Base-by-base conservation (phyloP, 2,888 invertebrate genomes). In the Dryobota labecula region DNA sequence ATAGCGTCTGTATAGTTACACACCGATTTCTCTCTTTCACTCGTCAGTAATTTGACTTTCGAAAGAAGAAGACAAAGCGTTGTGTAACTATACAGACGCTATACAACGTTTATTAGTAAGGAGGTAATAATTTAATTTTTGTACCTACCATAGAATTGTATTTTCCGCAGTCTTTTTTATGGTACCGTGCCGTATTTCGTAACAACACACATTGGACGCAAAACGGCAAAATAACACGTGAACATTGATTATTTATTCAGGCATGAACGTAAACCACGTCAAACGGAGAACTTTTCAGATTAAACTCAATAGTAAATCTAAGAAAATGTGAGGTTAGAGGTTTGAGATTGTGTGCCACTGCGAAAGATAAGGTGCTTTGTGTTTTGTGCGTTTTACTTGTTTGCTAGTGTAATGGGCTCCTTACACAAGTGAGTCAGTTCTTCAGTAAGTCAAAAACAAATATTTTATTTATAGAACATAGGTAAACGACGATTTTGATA, bases 191-290 rank as follows among this genome's bases (percentile, higher is more conserved):
- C 20, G 20, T 45, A 62, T 45, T 71, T 2, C 0, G 27, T 11
- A 27, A 9, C 45, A 33, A 53, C 56, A 47, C 30, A 53, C 30
- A 62, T 41, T 27, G 41, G 24, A 60, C n/a, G 27, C 30, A 61
- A 82, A 66, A 69, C 36, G 36, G 33, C 47, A 38, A 67, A 64
- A 63, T 67, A 72, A 49, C 49, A 76, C 80, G 78, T 84, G 83
- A 84, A 86, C 79, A 82, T 85, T 71, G 70, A 70, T 86, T 86
- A 85, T 85, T 87, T 86, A 85, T 84, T 82, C 79, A 84, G 64
- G 75, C 80, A 82, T 84, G 81, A 82, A 78, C 85, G 78, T 82
- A 77, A 84, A 86, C 84, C 80, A 75, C 78, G 75, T 79, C 74
- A 77, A 81, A 80, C 70, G 71, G 71, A 62, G 41, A 86, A 84